phyloP scores from a whole-genome alignment of 2,797 vertebrate genomes.

The Buphagus erythrorhynchus region DNA sequence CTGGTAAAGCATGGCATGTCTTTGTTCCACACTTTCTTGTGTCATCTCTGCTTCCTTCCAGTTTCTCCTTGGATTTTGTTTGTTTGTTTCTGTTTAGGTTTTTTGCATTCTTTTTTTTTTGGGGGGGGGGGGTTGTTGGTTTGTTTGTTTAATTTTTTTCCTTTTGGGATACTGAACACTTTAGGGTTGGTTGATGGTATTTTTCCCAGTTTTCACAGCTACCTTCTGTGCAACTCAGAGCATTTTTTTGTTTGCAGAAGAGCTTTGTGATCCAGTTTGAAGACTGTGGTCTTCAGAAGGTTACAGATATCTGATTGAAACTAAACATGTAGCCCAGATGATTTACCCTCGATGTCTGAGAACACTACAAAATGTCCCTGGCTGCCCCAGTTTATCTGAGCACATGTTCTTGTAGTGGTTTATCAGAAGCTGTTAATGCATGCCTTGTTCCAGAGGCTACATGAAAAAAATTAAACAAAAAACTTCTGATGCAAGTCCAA shows the following conservation, averaged over 20 bases:
- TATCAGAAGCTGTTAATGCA: background rate
- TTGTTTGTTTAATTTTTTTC: background rate
- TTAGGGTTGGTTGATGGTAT: rapidly evolving
- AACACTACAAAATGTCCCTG: background rate
- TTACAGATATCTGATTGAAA: background rate
- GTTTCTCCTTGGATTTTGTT: background rate
- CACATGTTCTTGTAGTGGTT: background rate
- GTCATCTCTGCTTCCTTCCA: background rate
- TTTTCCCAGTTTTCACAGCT: background rate
- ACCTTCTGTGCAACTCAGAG: background rate
- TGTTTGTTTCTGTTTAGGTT: background rate
- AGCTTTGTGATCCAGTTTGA: background rate
- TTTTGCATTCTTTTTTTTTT: too few relatives aligned
- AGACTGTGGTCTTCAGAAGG: background rate
- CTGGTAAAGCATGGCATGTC: background rate
- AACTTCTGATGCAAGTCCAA: background rate
- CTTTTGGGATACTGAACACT: background rate
- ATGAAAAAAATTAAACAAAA: background rate
- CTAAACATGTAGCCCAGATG: background rate
- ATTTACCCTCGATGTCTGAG: background rate
- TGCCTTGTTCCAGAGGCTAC: background rate
- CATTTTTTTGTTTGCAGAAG: background rate
- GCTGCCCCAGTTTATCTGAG: background rate
- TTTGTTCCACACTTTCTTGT: background rate
- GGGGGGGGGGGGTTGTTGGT: background rate